A percentile compares a stretch with the other conserved stretches of the same genome.
These are phyloP conservation scores for Spodoptera littoralis DNA, from an alignment of 2,888 invertebrate genomes.

Conservation along the genomic window DNA sequence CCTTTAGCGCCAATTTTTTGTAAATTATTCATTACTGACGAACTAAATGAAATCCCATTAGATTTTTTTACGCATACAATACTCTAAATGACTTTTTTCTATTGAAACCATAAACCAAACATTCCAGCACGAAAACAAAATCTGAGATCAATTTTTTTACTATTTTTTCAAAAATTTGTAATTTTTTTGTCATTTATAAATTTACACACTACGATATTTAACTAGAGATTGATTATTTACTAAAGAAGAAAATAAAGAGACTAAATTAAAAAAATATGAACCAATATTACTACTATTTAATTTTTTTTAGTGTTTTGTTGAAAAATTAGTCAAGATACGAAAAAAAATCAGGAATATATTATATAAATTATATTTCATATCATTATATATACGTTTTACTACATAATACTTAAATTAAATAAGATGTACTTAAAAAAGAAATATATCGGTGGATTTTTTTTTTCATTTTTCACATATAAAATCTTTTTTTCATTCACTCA, in stretches of 20 bases:
- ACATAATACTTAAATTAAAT: conserved; percentile 55
- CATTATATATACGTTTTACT: no score
- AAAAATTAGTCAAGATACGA: conserved; percentile 18
- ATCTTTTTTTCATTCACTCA: conserved; percentile 36
- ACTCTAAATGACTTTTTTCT: conserved; percentile 10
- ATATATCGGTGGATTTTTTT: conserved; percentile 55
- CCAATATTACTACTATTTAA: conserved; percentile 20
- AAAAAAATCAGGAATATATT: conserved; percentile 46
- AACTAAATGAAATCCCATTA: no score
- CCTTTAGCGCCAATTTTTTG: no score
- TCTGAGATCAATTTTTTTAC: conserved; percentile 80
- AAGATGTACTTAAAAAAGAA: conserved; percentile 54
- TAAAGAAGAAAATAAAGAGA: conserved; percentile 32
- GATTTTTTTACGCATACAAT: conserved; percentile 35
- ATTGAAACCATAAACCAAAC: no score
- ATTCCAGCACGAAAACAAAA: conserved; percentile 44
- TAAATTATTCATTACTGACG: no score
- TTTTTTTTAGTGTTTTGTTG: conserved; percentile 8
- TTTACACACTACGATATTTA: conserved; percentile 64
- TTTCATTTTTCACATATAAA: conserved; percentile 43
- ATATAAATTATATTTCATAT: conserved; percentile 5
- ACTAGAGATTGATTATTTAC: conserved; percentile 65
- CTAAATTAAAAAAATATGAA: conserved; percentile 14
- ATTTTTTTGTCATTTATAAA: conserved; percentile 78
- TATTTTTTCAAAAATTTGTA: conserved; percentile 74